These are phyloP conservation scores for Orcinus orca DNA, from an alignment of 2,113 vertebrate genomes.

Conservation along the genomic window DNA sequence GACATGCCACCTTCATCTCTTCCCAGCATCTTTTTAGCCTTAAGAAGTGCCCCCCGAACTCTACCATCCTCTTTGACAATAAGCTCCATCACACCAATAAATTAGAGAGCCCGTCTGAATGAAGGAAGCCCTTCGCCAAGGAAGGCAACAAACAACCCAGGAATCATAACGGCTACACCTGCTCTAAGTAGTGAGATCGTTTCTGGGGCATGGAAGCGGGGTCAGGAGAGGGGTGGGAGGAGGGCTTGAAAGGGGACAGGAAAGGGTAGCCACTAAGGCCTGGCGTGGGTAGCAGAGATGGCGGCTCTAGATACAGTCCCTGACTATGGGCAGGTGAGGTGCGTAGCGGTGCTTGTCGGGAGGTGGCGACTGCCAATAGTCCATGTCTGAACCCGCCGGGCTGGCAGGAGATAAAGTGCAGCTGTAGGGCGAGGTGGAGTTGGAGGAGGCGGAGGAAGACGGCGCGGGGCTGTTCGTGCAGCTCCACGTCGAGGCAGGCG, in stretches of 20 bases:
- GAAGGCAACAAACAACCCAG: background rate
- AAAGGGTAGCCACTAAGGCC: background rate
- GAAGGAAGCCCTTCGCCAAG: background rate
- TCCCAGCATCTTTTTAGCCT: background rate
- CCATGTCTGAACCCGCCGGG: slow-evolving; percentile 81
- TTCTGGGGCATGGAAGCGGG: background rate
- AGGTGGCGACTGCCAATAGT: slow-evolving; percentile 78
- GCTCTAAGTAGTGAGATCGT: background rate
- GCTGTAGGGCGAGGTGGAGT: slow-evolving; percentile 77
- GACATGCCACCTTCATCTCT: background rate
- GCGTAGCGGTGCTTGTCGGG: slow-evolving; percentile 64
- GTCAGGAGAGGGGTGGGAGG: background rate
- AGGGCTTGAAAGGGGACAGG: background rate
- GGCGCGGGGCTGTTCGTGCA: slow-evolving; percentile 71
- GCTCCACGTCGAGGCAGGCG: slow-evolving; percentile 68
- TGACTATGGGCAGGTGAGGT: slow-evolving; percentile 41
- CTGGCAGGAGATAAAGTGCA: slow-evolving; percentile 82
- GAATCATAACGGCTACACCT: background rate
- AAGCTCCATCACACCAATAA: background rate
- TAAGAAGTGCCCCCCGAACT: background rate
- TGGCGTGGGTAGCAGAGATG: background rate
- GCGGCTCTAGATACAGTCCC: slow-evolving; percentile 59
- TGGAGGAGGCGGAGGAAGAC: slow-evolving; percentile 72
- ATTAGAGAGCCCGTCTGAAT: background rate
- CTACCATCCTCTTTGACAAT: background rate